phyloP scores from a whole-genome alignment of 2,797 vertebrate species.

The Phaenicophaeus curvirostris region DNA sequence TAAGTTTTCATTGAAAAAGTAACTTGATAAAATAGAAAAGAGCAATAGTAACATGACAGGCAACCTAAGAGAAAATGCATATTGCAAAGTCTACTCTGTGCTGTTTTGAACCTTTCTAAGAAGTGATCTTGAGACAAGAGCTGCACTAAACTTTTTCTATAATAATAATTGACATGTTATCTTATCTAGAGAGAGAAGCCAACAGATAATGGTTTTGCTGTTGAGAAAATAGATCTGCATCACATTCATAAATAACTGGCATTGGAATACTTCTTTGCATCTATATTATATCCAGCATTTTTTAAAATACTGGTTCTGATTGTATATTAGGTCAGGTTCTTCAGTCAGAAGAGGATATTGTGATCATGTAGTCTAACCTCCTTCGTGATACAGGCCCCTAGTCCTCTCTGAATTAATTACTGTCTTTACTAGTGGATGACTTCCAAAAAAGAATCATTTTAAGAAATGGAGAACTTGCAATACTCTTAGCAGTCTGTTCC shows the following conservation, averaged over 20 bases:
- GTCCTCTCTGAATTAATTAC: background rate
- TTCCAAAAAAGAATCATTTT: background rate
- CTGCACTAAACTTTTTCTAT: background rate
- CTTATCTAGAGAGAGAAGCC: background rate
- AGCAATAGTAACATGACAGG: background rate
- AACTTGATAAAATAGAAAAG: background rate
- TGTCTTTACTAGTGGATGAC: background rate
- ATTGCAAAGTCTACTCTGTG: background rate
- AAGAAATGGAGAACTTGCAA: background rate
- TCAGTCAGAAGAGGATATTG: background rate
- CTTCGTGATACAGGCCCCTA: background rate
- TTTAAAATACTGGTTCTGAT: background rate
- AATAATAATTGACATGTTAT: background rate
- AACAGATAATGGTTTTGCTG: background rate
- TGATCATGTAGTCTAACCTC: background rate
- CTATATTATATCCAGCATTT: background rate
- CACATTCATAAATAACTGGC: background rate
- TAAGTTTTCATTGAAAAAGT: background rate
- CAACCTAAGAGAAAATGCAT: background rate
- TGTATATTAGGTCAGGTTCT: background rate
- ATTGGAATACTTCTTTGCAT: background rate
- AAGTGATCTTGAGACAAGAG: background rate
- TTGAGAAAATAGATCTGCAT: background rate
- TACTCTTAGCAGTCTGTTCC: background rate
- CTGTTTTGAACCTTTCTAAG: conserved; percentile 16